Evolutionary conservation across 1,140 invertebrate species (phyloP), one percentile per base, ranked within the genome.

Genomic region (Polyergus mexicanus): DNA sequence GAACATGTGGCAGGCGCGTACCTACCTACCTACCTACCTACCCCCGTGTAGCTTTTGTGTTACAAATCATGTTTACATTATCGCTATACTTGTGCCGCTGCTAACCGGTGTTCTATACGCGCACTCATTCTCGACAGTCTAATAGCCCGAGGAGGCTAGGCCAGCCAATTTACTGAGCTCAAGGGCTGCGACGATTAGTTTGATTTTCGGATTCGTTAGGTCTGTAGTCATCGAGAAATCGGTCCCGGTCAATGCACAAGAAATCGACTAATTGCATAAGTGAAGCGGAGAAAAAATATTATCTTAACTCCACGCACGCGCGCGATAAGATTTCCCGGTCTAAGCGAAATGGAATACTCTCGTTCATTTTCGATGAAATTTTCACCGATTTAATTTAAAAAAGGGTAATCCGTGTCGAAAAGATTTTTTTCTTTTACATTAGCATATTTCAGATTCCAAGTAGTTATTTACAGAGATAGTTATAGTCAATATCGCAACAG

Each of bases 41-140:
- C 47, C 47, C 44, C 80, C 86, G 84, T 90, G 92, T 93, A 91
- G 93, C 94, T 94, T 95, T 95, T 95, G 94, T 95, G 94, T 94
- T 94, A 93, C 93, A 94, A 95, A 94, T 95, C 93, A 92, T 95
- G 94, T 95, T 95, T 95, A 92, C 94, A 93, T 93, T 94, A 94
- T 94, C 94, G 93, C 91, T 93, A 91, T 91, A 94, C 92, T 93
- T 93, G 89, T 90, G 90, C 89, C 89, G 87, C 77, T 80, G 38
- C 88, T 80, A 84, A 76, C 85, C 88, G 71, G 84, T 77, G 72
- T 69, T 86, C 77, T 83, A 81, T 71, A 63, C 86, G 88, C 62
- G 85, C 69, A 85, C 76, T 90, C 88, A 87, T 90, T 86, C 86
- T 75, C 84, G 56, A 77, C 78, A 91, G 86, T 89, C 88, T 91